phyloP scores from a whole-genome alignment of 1,140 invertebrate genomes.

The Aphelenchoides fujianensis region DNA sequence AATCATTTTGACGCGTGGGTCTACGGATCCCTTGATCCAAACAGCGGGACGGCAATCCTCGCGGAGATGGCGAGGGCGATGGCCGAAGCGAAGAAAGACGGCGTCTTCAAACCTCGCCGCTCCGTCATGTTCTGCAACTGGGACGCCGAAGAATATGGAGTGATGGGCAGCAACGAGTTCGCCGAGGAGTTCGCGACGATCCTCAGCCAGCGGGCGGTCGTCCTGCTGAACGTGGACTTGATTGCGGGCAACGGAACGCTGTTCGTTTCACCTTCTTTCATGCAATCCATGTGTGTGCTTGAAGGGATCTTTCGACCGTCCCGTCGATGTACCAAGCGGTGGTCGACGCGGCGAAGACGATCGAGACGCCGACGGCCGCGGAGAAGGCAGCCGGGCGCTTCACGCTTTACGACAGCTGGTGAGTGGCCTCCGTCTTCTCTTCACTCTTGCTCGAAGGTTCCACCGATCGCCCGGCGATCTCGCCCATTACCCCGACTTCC shows the following conservation, averaged over 20 bases:
- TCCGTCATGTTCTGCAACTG: conserved; percentile 66
- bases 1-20: conserved; percentile 68
- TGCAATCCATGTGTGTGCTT: background rate
- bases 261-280: too few species aligned
- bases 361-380: conserved; percentile 47
- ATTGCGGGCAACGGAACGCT: conserved; percentile 48
- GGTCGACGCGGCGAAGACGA: conserved; percentile 53
- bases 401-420: conserved; percentile 62
- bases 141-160: conserved; percentile 64
- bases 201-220: conserved; percentile 48
- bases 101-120: conserved; percentile 64
- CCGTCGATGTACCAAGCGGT: conserved; percentile 48
- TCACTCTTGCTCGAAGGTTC: too few species aligned
- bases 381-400: conserved; percentile 45
- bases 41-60: conserved; percentile 65
- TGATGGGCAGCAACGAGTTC: conserved; percentile 64
- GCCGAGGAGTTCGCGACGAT: conserved; percentile 54
- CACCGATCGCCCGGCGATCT: background rate
- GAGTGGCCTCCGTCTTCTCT: too few species aligned
- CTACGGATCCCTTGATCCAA: conserved; percentile 62
- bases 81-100: conserved; percentile 54
- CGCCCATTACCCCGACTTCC: conserved; percentile 35
- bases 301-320: conserved; percentile 49
- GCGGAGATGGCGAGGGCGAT: conserved; percentile 67
- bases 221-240: conserved; percentile 58